phyloP scores from a whole-genome alignment of 2,888 invertebrate genomes.

The Microctonus hyperodae region DNA sequence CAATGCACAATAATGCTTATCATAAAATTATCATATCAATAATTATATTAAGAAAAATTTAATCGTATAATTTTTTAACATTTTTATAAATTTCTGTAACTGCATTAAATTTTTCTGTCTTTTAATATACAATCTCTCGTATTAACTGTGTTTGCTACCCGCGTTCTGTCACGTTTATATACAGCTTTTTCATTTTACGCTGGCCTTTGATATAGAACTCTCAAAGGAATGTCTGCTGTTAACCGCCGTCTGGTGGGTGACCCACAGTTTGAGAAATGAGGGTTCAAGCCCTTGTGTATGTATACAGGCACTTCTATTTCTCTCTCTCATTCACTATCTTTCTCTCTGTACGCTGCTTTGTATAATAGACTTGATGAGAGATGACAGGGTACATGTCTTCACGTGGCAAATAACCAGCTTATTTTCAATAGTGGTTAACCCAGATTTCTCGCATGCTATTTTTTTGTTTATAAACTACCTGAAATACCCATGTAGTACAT shows the following conservation, averaged over 20 bases:
- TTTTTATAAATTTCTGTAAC: not conserved
- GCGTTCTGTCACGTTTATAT: constrained; percentile 4
- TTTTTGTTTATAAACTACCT: too few species aligned
- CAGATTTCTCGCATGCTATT: not conserved
- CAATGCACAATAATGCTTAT: too few species aligned
- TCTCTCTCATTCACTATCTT: not conserved
- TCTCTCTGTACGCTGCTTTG: constrained; percentile 6
- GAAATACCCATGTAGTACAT: too few species aligned
- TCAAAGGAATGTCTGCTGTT: constrained; percentile 41
- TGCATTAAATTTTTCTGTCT: not conserved
- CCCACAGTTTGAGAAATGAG: constrained; percentile 39
- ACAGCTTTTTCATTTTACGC: constrained; percentile 15
- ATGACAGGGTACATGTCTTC: not conserved
- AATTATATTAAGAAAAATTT: too few species aligned
- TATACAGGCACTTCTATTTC: not conserved
- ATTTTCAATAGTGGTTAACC: constrained; percentile 14
- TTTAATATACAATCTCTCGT: not conserved
- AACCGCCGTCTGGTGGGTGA: constrained; percentile 34
- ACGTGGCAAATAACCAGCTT: constrained; percentile 13
- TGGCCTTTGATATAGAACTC: constrained; percentile 41
- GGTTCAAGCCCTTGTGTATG: constrained; percentile 27
- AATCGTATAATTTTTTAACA: not conserved
- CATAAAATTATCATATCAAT: too few species aligned
- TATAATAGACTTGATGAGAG: constrained; percentile 15
- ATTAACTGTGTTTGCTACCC: not conserved